phyloP scores from a whole-genome alignment of 92 coral and sea anemone species.

The Zoanthus gigantus region DNA sequence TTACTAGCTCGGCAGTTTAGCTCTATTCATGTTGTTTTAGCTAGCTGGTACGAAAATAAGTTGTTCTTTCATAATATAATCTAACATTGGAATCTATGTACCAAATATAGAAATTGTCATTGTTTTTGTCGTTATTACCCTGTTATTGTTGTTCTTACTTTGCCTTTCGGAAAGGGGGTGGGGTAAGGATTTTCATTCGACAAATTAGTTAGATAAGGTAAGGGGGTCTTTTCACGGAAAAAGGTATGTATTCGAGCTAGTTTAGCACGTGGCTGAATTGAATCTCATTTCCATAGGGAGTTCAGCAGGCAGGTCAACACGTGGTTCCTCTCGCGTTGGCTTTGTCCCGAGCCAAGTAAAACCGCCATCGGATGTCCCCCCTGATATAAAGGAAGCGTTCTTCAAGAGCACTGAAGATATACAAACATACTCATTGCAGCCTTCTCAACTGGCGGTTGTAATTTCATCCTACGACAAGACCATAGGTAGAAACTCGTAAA shows the following conservation, averaged over 20 bases:
- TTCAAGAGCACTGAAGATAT: conserved; percentile 86
- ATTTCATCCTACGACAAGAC: conserved; percentile 94
- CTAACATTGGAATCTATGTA: too few relatives aligned
- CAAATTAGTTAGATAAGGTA: too few relatives aligned
- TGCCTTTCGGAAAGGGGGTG: too few relatives aligned
- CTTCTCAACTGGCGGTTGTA: conserved; percentile 95
- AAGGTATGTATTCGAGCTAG: neutral
- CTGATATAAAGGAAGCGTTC: conserved; percentile 72
- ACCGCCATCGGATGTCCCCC: conserved; percentile 88
- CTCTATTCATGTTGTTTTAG: too few relatives aligned
- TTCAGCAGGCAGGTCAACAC: conserved; percentile 62
- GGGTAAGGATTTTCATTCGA: too few relatives aligned
- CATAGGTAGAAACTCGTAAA: conserved; percentile 72
- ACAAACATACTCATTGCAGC: conserved; percentile 73
- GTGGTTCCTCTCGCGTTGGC: conserved; percentile 93
- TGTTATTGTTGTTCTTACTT: too few relatives aligned
- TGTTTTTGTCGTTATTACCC: too few relatives aligned
- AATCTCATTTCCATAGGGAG: conserved; percentile 47
- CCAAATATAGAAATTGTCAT: too few relatives aligned
- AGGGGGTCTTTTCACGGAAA: too few relatives aligned
- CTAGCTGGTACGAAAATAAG: too few relatives aligned
- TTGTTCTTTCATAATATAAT: too few relatives aligned
- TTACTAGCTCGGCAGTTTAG: too few relatives aligned
- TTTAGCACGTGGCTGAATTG: neutral
- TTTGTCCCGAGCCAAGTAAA: conserved; percentile 87